Conservation (phyloP, 2,797 vertebrate genomes). For the Peromyscus nudipes region DNA sequence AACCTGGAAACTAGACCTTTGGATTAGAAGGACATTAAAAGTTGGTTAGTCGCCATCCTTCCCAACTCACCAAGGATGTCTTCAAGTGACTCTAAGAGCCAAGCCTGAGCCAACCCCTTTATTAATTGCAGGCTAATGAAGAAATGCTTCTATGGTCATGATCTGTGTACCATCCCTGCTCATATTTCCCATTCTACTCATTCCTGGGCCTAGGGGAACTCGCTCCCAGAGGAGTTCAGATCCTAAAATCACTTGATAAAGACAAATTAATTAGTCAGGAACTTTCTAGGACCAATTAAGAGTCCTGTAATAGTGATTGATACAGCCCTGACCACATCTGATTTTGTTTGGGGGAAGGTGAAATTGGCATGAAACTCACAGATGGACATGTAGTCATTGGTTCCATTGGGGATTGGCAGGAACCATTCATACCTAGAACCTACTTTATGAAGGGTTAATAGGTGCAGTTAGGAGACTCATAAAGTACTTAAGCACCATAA, state of each 20-base stretch:
- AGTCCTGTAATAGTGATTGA: not conserved
- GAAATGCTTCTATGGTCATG: not conserved
- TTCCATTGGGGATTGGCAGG: not conserved
- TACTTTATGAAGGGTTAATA: not conserved
- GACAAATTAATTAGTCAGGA: constrained; percentile 28
- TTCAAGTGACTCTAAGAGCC: not conserved
- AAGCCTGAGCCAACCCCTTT: not conserved
- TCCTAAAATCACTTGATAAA: constrained; percentile 52
- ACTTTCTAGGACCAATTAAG: constrained; percentile 17
- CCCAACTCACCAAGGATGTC: not conserved
- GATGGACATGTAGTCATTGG: not conserved
- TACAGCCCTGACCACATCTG: not conserved
- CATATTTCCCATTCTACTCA: not conserved
- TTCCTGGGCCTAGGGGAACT: not conserved
- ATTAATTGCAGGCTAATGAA: not conserved
- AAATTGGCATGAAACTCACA: not conserved
- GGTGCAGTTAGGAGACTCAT: not conserved
- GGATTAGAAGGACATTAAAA: not conserved
- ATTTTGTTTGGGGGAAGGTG: not conserved
- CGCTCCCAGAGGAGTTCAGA: constrained; percentile 31
- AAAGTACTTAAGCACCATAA: not conserved
- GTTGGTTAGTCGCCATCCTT: not conserved
- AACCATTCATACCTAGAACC: not conserved
- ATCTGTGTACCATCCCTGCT: not conserved
- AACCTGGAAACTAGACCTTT: not conserved